Percentiles rank a stretch among this genome's conserved stretches.
phyloP scores from a whole-genome alignment of 2,888 invertebrate genomes.

The Vandiemenella viatica region DNA sequence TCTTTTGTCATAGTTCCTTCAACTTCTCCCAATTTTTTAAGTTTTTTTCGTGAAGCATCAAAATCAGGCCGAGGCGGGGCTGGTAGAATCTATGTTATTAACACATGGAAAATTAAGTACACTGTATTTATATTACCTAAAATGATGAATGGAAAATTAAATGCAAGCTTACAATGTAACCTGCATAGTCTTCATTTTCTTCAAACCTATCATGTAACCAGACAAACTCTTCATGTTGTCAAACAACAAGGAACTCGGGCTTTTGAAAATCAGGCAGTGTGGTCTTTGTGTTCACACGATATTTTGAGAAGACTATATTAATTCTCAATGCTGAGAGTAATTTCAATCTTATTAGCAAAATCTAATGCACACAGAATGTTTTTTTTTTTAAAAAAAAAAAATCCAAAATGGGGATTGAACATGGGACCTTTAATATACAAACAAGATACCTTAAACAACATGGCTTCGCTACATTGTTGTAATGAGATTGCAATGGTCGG shows the following conservation, averaged over 20 bases:
- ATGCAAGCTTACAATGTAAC: slow-evolving; percentile 73
- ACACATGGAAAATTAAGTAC: background rate
- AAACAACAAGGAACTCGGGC: slow-evolving; percentile 84
- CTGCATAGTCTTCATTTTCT: slow-evolving; percentile 94
- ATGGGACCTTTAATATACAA: no score
- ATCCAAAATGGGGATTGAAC: no score
- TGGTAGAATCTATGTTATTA: slow-evolving; percentile 59
- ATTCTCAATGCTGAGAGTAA: no score
- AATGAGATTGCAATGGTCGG: no score
- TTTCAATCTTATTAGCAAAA: no score
- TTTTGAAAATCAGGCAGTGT: slow-evolving; percentile 82
- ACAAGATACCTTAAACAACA: no score
- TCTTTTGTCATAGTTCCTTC: slow-evolving; percentile 98
- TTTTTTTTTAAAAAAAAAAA: no score
- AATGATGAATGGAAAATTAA: background rate
- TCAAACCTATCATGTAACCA: slow-evolving; percentile 97
- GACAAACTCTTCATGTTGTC: slow-evolving; percentile 98
- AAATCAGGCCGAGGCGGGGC: slow-evolving; percentile 93
- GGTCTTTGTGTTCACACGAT: no score
- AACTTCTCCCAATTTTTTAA: slow-evolving; percentile 94
- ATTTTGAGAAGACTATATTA: no score
- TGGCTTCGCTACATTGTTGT: no score
- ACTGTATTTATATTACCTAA: background rate
- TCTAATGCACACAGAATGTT: no score
- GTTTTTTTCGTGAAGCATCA: slow-evolving; percentile 93